Evolutionary conservation across 1,140 invertebrate species (phyloP), one percentile per base, ranked within the genome.

Genomic region (Coenobita brevimanus): DNA sequence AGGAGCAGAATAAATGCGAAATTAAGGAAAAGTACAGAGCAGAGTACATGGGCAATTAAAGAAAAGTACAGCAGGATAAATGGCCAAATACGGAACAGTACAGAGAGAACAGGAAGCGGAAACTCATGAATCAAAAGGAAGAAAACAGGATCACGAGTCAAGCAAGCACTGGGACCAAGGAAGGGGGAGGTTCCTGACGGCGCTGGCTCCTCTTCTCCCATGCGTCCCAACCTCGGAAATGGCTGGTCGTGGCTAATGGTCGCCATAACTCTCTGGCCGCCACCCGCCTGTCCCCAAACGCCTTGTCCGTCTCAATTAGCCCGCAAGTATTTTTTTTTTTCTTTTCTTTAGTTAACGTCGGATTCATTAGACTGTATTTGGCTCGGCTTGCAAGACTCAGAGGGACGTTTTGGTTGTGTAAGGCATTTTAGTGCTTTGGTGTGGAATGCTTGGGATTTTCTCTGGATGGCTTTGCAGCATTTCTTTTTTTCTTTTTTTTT

Each of bases 241-340:
- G 85, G 76, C 64, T 64, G 76, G 67, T 50, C 78, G 76, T 87
- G 67, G 75, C 85, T 87, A 87, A 87, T 87, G 85, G 85, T 76
- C 2, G 76, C 85, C 60, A 87, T 87, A 87, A 87, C 85, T 87
- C 85, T 80, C 79, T 36, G 76, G 6, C 78, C 62, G 67, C 76
- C 85, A 87, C 41, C 78, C 41, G 62, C 33, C 57, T 73, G 62
- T 87, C 85, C 73, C 57, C 85, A 73, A 87, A 79, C 85, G 76
- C 76, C 85, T 80, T 81, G 85, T 87, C 41, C 78, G 64, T 87
- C 85, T 87, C 78, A 81, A 87, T 87, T 87, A 87, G 78, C 38
- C 0, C n/a, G n/a, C n/a, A n/a, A n/a, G n/a, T n/a, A n/a, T n/a
- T n/a, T n/a, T n/a, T n/a, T n/a, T n/a, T n/a, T n/a, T n/a, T n/a